Base-by-base conservation (phyloP, 1,140 invertebrate species). In the Saccostrea glomerata region DNA sequence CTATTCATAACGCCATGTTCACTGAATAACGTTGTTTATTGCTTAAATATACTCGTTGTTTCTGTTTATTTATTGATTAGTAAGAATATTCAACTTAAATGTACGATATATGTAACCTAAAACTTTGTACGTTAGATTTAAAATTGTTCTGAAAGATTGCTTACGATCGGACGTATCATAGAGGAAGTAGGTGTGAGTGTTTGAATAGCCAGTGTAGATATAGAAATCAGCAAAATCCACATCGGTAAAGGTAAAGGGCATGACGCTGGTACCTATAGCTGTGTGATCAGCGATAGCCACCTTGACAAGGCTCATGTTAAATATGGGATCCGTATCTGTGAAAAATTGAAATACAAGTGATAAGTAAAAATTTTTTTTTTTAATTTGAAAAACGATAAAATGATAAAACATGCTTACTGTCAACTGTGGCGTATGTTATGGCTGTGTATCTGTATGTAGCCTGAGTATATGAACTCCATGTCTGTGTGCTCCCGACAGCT, bases 231-330 rank as follows among this genome's bases (percentile, higher is more conserved):
- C 85, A 20, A 47, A 36, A 70, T 86, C 85, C 0, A 66, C 47
- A 30, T 86, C 85, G 23, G 63, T 86, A 17, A 86, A 86, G 36
- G 36, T 70, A 7, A 86, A 40, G 7, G 63, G 60, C 40, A 73
- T 86, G 25, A 86, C 47, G 47, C 86, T 86, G 55, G 82, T 82
- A 58, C 82, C 86, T 11, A 86, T 77, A 12, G 47, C 15, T 12
- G 73, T 30, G 82, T 86, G 86, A 23, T 86, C 86, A 54, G 70
- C 70, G 17, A 86, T 86, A 2, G 86, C 82, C 54, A 82, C 82
- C 0, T 86, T 63, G 3, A 63, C 58, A 17, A 63, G n/a, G n/a
- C 58, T 63, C 58, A 63, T 63, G 58, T 63, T 63, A 20, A 63
- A 63, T 63, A 63, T 63, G 7, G 58, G 58, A n/a, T 63, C 58